phyloP scores from a whole-genome alignment of 2,888 invertebrate genomes.

The Synanthedon vespiformis region DNA sequence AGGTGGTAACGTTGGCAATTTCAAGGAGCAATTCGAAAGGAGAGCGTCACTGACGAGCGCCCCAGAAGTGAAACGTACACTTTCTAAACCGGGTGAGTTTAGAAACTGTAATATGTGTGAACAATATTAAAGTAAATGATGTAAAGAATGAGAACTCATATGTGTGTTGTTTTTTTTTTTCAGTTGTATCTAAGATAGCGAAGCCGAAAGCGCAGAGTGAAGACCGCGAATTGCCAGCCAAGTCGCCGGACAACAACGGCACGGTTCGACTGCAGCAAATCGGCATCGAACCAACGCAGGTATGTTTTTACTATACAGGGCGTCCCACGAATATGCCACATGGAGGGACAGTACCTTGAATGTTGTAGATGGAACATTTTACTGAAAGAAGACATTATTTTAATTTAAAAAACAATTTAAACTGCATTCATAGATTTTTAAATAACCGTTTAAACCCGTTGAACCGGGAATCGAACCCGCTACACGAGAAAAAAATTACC shows the following conservation, averaged over 20 bases:
- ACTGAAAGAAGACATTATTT: too few relatives aligned
- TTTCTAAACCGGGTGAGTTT: constrained; percentile 46
- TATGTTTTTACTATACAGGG: constrained; percentile 16
- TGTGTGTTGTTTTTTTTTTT: constrained; percentile 2
- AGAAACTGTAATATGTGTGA: neutral
- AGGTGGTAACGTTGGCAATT: constrained; percentile 86
- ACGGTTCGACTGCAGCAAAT: constrained; percentile 62
- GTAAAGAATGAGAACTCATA: neutral
- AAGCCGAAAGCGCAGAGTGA: constrained; percentile 65
- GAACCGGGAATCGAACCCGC: too few relatives aligned
- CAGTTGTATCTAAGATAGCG: constrained; percentile 59
- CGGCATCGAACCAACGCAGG: constrained; percentile 60
- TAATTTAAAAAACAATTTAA: too few relatives aligned
- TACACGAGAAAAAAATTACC: too few relatives aligned
- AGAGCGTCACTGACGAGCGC: constrained; percentile 74
- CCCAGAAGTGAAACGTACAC: constrained; percentile 53
- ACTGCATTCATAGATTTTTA: too few relatives aligned
- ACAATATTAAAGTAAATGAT: neutral
- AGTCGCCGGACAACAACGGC: constrained; percentile 42
- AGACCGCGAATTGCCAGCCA: constrained; percentile 48
- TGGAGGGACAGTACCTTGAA: too few relatives aligned
- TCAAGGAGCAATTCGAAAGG: constrained; percentile 87
- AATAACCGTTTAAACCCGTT: too few relatives aligned
- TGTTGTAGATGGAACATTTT: too few relatives aligned
- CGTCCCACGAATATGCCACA: too few relatives aligned